Conservation (phyloP, 2,888 invertebrate genomes). For the Molorchus minor region DNA sequence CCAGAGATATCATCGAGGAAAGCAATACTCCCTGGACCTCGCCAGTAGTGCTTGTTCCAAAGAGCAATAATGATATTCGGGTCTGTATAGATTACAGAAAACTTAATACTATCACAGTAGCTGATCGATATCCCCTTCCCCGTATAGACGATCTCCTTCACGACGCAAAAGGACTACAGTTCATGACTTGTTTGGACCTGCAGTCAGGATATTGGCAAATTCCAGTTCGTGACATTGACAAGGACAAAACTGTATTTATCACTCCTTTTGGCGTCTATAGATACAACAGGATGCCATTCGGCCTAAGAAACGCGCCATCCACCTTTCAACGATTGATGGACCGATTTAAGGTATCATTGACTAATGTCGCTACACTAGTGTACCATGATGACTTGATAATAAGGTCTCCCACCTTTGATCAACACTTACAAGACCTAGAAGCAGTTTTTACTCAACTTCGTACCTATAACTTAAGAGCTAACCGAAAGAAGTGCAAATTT, state of each 20-base stretch:
- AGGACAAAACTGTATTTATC: slow-evolving; percentile 35
- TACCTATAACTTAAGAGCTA: slow-evolving; percentile 29
- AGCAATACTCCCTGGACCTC: slow-evolving; percentile 28
- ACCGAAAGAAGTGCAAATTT: slow-evolving; percentile 37
- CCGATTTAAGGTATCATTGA: slow-evolving; percentile 29
- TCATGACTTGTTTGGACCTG: slow-evolving; percentile 37
- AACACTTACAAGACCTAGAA: slow-evolving; percentile 41
- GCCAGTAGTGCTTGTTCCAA: slow-evolving; percentile 27
- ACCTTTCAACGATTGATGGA: slow-evolving; percentile 42
- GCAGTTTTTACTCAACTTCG: slow-evolving; percentile 27
- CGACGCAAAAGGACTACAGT: slow-evolving; percentile 11
- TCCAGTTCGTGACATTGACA: slow-evolving; percentile 1
- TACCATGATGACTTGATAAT: slow-evolving; percentile 38
- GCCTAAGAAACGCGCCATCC: slow-evolving; percentile 37
- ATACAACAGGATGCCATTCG: slow-evolving; percentile 38
- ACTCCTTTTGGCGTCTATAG: slow-evolving; percentile 18
- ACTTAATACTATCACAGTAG: slow-evolving; percentile 20
- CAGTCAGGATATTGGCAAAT: slow-evolving; percentile 35
- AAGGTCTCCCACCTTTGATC: slow-evolving; percentile 32
- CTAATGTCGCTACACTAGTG: slow-evolving; percentile 29
- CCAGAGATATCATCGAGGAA: slow-evolving; percentile 30
- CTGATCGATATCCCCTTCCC: slow-evolving; percentile 26
- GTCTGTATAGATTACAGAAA: slow-evolving; percentile 25
- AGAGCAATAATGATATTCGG: slow-evolving; percentile 20
- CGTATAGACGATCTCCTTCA: slow-evolving; percentile 32